phyloP scores from a whole-genome alignment of 2,797 vertebrate genomes.

The Bradypodion pumilum region DNA sequence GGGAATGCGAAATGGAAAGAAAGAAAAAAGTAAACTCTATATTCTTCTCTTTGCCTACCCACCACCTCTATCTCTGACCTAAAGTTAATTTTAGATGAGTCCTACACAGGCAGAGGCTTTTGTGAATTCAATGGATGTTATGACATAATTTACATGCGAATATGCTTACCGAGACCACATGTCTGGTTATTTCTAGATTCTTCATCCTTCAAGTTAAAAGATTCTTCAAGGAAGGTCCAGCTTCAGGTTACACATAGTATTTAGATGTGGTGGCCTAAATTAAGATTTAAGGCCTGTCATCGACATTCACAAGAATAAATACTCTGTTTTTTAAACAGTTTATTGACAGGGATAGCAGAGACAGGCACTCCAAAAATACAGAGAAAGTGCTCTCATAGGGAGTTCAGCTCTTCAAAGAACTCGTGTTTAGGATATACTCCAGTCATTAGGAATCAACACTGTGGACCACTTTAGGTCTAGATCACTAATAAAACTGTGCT shows the following conservation, averaged over 20 bases:
- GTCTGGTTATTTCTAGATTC: neutral
- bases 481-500: neutral
- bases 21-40: neutral
- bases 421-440: conserved; percentile 4
- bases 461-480: conserved; percentile 4
- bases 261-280: neutral
- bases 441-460: neutral
- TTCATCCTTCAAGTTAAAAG: neutral
- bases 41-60: neutral
- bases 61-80: neutral
- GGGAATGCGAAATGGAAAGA: too few relatives aligned
- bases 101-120: neutral
- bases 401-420: conserved; percentile 16
- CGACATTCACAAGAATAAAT: neutral
- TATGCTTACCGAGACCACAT: neutral
- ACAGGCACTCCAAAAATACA: conserved; percentile 35
- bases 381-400: conserved; percentile 22
- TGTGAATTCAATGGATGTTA: neutral
- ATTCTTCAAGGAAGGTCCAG: neutral
- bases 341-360: conserved; percentile 8
- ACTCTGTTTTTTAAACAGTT: conserved; percentile 20
- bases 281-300: neutral
- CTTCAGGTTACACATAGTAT: conserved; percentile 8
- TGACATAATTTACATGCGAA: neutral
- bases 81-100: neutral